phyloP scores from a whole-genome alignment of 2,888 invertebrate species.

The Orthonevra nobilis region DNA sequence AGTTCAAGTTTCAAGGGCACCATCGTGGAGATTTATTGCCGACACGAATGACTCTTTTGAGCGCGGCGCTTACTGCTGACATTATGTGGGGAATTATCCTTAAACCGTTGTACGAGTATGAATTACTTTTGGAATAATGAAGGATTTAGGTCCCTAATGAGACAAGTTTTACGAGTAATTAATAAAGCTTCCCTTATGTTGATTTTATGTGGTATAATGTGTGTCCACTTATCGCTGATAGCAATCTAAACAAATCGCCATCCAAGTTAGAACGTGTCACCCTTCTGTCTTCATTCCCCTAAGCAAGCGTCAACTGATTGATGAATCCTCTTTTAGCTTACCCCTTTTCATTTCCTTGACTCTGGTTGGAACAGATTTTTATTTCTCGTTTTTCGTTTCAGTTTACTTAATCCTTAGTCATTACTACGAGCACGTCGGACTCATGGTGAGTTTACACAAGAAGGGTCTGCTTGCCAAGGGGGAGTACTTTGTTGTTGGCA shows the following conservation, averaged over 20 bases:
- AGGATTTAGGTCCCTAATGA: background rate
- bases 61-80: no score
- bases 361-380: conserved; percentile 1
- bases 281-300: background rate
- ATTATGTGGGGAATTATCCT: conserved; percentile 2
- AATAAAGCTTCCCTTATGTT: no score
- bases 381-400: conserved; percentile 76
- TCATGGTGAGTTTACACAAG: conserved; percentile 92
- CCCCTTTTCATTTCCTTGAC: no score
- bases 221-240: no score
- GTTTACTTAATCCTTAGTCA: conserved; percentile 95
- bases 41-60: background rate
- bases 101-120: background rate
- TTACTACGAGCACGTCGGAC: conserved; percentile 93
- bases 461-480: conserved; percentile 90
- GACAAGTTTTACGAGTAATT: no score
- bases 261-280: background rate
- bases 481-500: conserved; percentile 96
- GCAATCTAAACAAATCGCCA: no score
- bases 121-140: background rate
- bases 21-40: conserved; percentile 13
- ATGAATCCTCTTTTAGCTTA: no score
- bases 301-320: background rate
- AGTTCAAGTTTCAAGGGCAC: background rate
- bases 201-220: no score